A percentile compares a stretch with the other conserved stretches of the same genome.
These are phyloP conservation scores for Thumatha senex DNA, from an alignment of 2,888 invertebrate genomes.

Conservation along the genomic window DNA sequence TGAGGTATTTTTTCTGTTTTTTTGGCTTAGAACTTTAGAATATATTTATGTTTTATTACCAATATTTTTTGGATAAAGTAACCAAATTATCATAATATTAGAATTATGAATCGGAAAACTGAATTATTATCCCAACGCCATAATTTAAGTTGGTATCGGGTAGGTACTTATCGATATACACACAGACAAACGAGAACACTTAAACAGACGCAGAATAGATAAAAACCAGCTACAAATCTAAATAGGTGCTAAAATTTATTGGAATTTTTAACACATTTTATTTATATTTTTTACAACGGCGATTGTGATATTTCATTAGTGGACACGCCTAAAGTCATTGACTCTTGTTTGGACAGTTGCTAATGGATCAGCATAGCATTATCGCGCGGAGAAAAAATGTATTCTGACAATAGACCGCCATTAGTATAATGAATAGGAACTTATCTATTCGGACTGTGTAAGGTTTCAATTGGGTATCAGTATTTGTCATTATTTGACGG, in stretches of 20 bases:
- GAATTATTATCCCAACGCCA: background rate
- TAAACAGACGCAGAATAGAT: too few species aligned
- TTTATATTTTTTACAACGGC: slow-evolving; percentile 17
- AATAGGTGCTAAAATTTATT: slow-evolving; percentile 6
- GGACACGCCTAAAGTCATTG: slow-evolving; percentile 50
- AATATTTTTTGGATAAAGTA: too few species aligned
- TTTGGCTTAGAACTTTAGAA: too few species aligned
- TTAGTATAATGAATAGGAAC: slow-evolving; percentile 59
- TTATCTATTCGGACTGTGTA: slow-evolving; percentile 41
- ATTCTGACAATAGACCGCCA: slow-evolving; percentile 56
- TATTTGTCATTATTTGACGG: slow-evolving; percentile 49
- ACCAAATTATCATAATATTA: too few species aligned
- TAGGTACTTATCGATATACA: too few species aligned
- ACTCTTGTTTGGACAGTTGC: slow-evolving; percentile 55
- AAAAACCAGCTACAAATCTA: background rate
- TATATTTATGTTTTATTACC: background rate
- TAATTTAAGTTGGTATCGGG: too few species aligned
- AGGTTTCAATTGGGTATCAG: slow-evolving; percentile 53
- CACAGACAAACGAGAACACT: too few species aligned
- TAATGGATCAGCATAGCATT: slow-evolving; percentile 50
- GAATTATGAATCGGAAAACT: too few species aligned
- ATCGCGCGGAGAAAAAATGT: slow-evolving; percentile 36
- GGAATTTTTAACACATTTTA: slow-evolving; percentile 19
- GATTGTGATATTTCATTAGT: slow-evolving; percentile 42
- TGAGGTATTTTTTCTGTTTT: too few species aligned